phyloP scores from a whole-genome alignment of 2,797 vertebrate species.

The Argyrosomus regius region DNA sequence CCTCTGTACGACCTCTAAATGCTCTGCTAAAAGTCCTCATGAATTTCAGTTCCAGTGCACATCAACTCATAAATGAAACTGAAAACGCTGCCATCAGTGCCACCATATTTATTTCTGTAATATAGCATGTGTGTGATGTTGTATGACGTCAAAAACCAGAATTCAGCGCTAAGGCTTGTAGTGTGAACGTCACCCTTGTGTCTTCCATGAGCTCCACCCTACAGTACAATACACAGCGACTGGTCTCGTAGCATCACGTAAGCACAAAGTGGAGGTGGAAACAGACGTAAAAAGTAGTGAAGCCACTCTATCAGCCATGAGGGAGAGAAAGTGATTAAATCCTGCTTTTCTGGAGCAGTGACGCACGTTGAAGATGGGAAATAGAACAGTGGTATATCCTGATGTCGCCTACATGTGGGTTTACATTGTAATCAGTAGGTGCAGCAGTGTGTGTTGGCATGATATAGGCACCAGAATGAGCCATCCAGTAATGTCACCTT shows the following conservation, averaged over 20 bases:
- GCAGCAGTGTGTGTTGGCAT: background rate
- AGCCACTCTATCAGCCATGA: background rate
- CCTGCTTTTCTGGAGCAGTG: slow-evolving; percentile 9
- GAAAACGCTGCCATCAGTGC: no score
- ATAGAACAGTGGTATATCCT: background rate
- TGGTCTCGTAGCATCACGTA: background rate
- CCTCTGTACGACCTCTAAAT: no score
- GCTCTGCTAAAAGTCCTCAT: no score
- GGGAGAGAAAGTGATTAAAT: background rate
- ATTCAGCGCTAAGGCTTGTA: no score
- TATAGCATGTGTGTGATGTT: no score
- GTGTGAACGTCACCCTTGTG: background rate
- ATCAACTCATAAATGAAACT: no score
- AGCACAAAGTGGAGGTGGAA: background rate
- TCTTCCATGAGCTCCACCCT: background rate
- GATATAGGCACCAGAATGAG: background rate
- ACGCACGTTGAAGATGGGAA: background rate
- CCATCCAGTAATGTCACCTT: background rate
- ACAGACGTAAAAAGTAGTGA: background rate
- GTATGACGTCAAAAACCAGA: no score
- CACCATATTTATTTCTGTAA: no score
- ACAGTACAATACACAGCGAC: background rate
- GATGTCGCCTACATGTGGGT: background rate
- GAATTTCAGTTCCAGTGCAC: no score
- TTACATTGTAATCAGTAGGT: slow-evolving; percentile 1